These are phyloP conservation scores for Cerceris rybyensis DNA, from an alignment of 2,888 invertebrate species.

Conservation along the genomic window DNA sequence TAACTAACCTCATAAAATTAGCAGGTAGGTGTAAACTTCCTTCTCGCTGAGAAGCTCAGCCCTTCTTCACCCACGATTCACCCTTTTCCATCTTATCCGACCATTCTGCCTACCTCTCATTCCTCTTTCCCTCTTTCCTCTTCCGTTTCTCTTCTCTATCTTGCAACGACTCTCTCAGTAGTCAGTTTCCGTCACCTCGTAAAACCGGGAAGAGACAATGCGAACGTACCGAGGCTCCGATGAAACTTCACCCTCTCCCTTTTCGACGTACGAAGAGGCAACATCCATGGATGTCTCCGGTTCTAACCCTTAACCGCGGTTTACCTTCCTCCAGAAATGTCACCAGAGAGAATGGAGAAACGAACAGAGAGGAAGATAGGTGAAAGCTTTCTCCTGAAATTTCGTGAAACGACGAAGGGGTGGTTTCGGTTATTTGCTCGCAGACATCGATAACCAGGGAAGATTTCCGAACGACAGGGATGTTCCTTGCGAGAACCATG, in stretches of 20 bases:
- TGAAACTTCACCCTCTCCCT: constrained; percentile 14
- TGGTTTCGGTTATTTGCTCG: not conserved
- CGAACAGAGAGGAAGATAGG: constrained; percentile 8
- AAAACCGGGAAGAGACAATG: constrained; percentile 66
- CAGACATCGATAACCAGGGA: too few species aligned
- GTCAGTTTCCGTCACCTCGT: constrained; percentile 64
- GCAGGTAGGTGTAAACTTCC: constrained; percentile 70
- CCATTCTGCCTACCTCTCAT: not conserved
- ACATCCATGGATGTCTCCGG: constrained; percentile 13
- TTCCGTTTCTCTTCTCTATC: constrained; percentile 29
- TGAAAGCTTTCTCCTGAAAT: constrained; percentile 16
- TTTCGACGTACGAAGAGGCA: not conserved
- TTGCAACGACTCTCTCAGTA: not conserved
- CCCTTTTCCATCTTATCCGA: constrained; percentile 4
- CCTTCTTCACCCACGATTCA: constrained; percentile 15
- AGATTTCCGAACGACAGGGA: too few species aligned
- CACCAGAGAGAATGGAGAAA: constrained; percentile 6
- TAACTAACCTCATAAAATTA: constrained; percentile 76
- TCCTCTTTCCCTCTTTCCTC: constrained; percentile 13
- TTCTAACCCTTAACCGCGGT: constrained; percentile 43
- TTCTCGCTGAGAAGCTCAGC: constrained; percentile 38
- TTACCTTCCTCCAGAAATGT: constrained; percentile 52
- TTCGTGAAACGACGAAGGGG: constrained; percentile 26
- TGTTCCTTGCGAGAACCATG: too few species aligned
- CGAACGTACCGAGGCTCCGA: constrained; percentile 40